phyloP scores from a whole-genome alignment of 2,797 vertebrate species.

The Scolopax rusticola region DNA sequence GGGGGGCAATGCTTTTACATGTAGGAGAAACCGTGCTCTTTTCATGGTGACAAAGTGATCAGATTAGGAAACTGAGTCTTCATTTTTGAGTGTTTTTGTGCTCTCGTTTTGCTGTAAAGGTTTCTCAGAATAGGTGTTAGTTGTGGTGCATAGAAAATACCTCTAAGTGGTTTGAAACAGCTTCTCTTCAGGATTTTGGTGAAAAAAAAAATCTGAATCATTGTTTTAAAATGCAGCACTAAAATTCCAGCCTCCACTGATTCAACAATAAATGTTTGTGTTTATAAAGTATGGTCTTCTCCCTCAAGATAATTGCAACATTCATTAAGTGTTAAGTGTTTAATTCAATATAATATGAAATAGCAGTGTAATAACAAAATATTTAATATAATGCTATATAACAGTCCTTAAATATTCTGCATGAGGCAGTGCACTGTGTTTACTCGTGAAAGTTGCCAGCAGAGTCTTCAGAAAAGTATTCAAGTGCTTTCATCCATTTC shows the following conservation, averaged over 20 bases:
- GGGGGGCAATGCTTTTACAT: rapidly evolving
- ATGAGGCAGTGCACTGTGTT: neutral
- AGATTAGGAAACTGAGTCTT: neutral
- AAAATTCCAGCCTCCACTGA: neutral
- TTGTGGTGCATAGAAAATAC: neutral
- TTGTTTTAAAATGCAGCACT: neutral
- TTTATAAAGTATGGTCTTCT: neutral
- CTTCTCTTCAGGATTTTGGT: neutral
- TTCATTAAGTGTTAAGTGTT: neutral
- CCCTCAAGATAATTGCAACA: neutral
- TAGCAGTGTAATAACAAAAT: neutral
- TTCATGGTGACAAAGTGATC: neutral
- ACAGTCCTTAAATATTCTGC: neutral
- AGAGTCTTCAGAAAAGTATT: neutral
- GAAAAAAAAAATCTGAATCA: neutral
- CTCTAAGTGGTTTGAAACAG: neutral
- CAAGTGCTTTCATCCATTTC: constrained; percentile 1
- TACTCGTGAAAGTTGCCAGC: neutral
- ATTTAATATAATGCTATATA: neutral
- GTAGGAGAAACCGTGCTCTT: neutral
- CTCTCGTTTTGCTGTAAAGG: neutral
- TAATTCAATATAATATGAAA: neutral
- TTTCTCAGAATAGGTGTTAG: neutral
- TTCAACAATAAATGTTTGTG: neutral
- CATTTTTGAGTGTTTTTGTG: neutral